These are phyloP conservation scores for Eupelmus urozonus DNA, from an alignment of 2,888 invertebrate genomes.

Conservation along the genomic window DNA sequence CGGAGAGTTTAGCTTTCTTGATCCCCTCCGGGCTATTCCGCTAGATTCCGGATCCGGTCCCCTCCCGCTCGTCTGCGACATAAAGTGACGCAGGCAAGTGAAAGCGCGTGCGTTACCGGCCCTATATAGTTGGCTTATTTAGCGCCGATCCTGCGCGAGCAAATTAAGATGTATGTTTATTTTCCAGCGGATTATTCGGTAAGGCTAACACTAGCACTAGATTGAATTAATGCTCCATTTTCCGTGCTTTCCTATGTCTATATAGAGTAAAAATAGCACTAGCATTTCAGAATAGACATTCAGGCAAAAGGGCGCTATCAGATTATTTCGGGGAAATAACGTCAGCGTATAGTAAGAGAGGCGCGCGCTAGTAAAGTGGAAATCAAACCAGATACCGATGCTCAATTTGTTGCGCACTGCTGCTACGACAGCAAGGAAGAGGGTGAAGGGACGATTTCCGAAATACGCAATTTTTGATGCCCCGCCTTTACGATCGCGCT, in stretches of 20 bases:
- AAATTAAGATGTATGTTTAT: conserved; percentile 58
- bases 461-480: conserved; percentile 25
- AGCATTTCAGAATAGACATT: too few relatives aligned
- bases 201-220: too few relatives aligned
- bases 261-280: too few relatives aligned
- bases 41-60: conserved; percentile 55
- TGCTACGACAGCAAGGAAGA: neutral
- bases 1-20: conserved; percentile 60
- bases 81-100: neutral
- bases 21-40: conserved; percentile 59
- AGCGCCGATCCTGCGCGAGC: conserved; percentile 33
- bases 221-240: too few relatives aligned
- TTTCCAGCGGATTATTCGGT: conserved; percentile 28
- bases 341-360: conserved; percentile 3
- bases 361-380: conserved; percentile 16
- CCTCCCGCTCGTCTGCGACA: neutral
- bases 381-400: conserved; percentile 37
- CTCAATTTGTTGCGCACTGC: conserved; percentile 29
- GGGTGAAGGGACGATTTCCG: neutral
- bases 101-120: too few relatives aligned
- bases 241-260: too few relatives aligned
- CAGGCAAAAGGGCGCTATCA: neutral
- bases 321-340: conserved; percentile 37
- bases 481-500: neutral
- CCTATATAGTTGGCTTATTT: neutral